Evolutionary conservation across 2,888 invertebrate genomes (phyloP).

Genomic region (Halictus ligatus): DNA sequence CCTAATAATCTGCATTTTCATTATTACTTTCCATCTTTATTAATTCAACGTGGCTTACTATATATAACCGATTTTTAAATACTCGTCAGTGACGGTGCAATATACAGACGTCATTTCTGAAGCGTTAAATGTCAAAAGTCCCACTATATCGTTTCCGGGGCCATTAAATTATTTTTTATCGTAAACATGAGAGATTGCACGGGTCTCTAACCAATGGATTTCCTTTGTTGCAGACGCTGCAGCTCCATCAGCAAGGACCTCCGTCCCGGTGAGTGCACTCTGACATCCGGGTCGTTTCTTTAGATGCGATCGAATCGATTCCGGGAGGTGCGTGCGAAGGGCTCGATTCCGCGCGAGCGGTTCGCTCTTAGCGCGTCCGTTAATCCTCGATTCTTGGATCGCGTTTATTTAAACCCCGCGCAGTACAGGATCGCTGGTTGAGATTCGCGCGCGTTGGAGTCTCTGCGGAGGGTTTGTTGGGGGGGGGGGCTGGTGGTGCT

Average conservation of each 20-base stretch:
- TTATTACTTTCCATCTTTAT: too few relatives aligned
- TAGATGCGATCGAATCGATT: constrained; percentile 4
- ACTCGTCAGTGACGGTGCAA: neutral
- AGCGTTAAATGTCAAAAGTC: neutral
- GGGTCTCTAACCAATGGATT: neutral
- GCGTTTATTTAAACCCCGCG: constrained; percentile 15
- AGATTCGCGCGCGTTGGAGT: constrained; percentile 20
- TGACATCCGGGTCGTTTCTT: neutral
- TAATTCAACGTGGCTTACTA: neutral
- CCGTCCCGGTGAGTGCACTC: constrained; percentile 50
- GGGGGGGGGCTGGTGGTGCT: too few relatives aligned
- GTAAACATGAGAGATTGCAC: neutral
- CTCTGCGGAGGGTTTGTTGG: neutral
- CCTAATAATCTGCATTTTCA: too few relatives aligned
- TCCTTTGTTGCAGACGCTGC: constrained; percentile 68
- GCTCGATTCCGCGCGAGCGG: constrained; percentile 27
- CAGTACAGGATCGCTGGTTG: constrained; percentile 28
- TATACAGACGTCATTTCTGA: neutral
- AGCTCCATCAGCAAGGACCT: constrained; percentile 13
- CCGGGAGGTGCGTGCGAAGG: constrained; percentile 3
- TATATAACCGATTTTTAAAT: neutral
- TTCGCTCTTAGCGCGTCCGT: constrained; percentile 16
- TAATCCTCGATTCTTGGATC: constrained; percentile 18
- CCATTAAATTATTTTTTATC: neutral
- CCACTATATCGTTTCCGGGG: too few relatives aligned